Percentiles rank a stretch among this genome's conserved stretches.
Conservation (phyloP, 2,797 vertebrate species). For the Scyliorhinus canicula region DNA sequence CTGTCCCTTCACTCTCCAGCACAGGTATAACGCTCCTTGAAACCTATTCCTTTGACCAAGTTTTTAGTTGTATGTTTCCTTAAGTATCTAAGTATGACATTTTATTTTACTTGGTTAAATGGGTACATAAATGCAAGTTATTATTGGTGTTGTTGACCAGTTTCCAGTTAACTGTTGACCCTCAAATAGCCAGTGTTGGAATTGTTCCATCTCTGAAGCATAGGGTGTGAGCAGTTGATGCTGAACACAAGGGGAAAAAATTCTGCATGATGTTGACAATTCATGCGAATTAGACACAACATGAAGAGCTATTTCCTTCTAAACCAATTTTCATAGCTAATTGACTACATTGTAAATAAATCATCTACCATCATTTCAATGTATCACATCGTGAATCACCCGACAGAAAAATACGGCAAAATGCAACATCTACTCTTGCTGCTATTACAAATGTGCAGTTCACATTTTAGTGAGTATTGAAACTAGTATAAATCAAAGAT, state of each 20-base stretch:
- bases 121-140: neutral
- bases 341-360: neutral
- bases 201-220: neutral
- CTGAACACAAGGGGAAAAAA: neutral
- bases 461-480: neutral
- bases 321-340: conserved; percentile 12
- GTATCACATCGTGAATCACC: neutral
- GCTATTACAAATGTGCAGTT: neutral
- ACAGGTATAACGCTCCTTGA: neutral
- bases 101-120: neutral
- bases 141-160: neutral
- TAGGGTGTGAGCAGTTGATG: neutral
- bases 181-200: neutral
- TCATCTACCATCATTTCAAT: neutral
- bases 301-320: neutral
- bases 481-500: neutral
- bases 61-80: neutral
- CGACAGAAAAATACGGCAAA: neutral
- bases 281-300: neutral
- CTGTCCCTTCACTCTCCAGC: neutral
- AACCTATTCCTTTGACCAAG: neutral
- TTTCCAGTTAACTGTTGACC: neutral
- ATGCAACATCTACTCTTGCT: neutral
- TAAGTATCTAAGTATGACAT: neutral
- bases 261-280: neutral